These are phyloP conservation scores for Spodoptera exigua DNA, from an alignment of 2,888 invertebrate genomes.

Conservation along the genomic window DNA sequence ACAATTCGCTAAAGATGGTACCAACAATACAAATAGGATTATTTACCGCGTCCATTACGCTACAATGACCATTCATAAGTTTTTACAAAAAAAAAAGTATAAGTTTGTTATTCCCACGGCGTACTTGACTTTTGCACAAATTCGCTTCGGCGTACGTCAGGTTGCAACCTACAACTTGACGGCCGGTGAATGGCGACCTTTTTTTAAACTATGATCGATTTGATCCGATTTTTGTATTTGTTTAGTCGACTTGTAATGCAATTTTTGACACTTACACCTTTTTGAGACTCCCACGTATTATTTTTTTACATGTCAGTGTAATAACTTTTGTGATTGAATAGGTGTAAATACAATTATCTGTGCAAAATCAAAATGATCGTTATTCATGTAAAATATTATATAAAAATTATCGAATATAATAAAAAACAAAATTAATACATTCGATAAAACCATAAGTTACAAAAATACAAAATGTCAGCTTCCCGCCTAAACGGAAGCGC, in stretches of 20 bases:
- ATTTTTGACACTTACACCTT: slow-evolving; percentile 68
- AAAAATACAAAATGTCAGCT: slow-evolving; percentile 63
- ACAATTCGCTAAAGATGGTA: slow-evolving; percentile 61
- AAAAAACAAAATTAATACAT: too few species aligned
- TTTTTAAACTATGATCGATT: slow-evolving; percentile 82
- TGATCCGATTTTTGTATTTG: slow-evolving; percentile 82
- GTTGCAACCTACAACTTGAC: slow-evolving; percentile 68
- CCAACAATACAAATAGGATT: slow-evolving; percentile 82
- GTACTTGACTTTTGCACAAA: slow-evolving; percentile 71
- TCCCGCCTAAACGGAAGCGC: slow-evolving; percentile 71
- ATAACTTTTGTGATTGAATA: too few species aligned
- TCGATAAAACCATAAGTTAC: neutral
- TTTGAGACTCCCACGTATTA: slow-evolving; percentile 76
- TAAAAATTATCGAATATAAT: neutral
- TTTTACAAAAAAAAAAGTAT: slow-evolving; percentile 63
- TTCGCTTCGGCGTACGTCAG: slow-evolving; percentile 70
- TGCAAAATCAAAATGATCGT: too few species aligned
- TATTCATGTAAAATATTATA: too few species aligned
- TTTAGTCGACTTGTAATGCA: slow-evolving; percentile 69
- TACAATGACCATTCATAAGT: slow-evolving; percentile 81
- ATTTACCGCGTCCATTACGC: slow-evolving; percentile 83
- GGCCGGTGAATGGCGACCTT: slow-evolving; percentile 62
- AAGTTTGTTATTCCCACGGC: slow-evolving; percentile 76
- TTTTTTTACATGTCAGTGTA: slow-evolving; percentile 28
- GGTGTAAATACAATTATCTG: too few species aligned